A percentile compares a stretch with the other conserved stretches of the same genome.
Conservation (phyloP, 2,113 vertebrate species). For the Scalopus aquaticus region DNA sequence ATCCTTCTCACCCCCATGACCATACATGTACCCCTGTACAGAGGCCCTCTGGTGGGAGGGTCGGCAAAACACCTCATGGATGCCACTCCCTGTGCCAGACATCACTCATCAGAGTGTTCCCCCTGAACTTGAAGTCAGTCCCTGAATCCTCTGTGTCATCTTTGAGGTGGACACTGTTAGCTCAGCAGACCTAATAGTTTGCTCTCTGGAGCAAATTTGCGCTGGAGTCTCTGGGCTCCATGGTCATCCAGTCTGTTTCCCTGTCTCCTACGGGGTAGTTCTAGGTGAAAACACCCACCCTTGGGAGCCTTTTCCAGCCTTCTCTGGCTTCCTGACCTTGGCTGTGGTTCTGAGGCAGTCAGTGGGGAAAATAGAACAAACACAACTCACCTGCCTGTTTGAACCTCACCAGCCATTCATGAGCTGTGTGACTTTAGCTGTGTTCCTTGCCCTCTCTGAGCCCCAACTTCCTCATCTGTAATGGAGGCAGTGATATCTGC, state of each 20-base stretch:
- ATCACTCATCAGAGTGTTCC: neutral
- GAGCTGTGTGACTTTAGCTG: neutral
- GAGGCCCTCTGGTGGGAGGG: neutral
- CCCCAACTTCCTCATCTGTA: neutral
- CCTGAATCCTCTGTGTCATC: neutral
- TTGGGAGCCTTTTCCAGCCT: neutral
- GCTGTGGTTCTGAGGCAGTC: neutral
- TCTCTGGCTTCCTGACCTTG: neutral
- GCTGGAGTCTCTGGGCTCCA: neutral
- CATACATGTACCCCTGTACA: neutral
- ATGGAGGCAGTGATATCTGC: too few relatives aligned
- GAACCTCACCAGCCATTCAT: neutral
- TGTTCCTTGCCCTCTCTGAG: neutral
- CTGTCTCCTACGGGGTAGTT: neutral
- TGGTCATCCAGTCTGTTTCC: neutral
- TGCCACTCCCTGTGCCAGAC: neutral
- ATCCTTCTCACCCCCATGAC: neutral
- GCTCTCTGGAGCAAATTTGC: neutral
- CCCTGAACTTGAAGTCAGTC: neutral
- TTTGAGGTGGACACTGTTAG: neutral
- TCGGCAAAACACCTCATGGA: neutral
- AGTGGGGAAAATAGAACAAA: neutral
- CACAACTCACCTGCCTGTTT: neutral
- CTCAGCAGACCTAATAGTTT: neutral
- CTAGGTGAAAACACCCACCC: neutral